phyloP scores from a whole-genome alignment of 2,888 invertebrate species.

The Epistrophe eligans region DNA sequence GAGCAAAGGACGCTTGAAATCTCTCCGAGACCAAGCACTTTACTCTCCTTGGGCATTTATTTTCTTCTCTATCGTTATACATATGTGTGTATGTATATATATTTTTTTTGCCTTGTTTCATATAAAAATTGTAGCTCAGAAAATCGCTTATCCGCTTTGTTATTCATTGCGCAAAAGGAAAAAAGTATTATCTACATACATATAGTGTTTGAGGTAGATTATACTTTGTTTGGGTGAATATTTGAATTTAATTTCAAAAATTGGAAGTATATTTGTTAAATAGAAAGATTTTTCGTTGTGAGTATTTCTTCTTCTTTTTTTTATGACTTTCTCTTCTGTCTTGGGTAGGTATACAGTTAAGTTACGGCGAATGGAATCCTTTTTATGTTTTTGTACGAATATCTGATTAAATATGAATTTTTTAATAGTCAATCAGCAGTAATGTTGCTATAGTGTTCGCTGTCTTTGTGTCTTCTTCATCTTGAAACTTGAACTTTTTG shows the following conservation, averaged over 20 bases:
- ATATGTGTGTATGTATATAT: too few species aligned
- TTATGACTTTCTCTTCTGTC: neutral
- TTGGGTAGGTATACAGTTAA: neutral
- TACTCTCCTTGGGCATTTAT: conserved; percentile 55
- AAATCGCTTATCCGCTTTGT: conserved; percentile 58
- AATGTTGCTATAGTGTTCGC: neutral
- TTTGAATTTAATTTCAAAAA: conserved; percentile 50
- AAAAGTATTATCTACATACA: neutral
- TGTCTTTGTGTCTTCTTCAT: neutral
- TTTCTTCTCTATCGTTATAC: conserved; percentile 2
- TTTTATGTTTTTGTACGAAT: conserved; percentile 9
- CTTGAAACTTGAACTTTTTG: neutral
- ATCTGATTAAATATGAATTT: conserved; percentile 39
- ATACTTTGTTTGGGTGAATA: conserved; percentile 38
- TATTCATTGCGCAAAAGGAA: conserved; percentile 40
- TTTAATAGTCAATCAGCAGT: conserved; percentile 17
- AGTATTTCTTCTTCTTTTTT: too few species aligned
- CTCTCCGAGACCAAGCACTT: conserved; percentile 63
- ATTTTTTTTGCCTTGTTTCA: conserved; percentile 7
- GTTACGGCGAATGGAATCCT: conserved; percentile 17
- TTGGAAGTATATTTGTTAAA: conserved; percentile 47
- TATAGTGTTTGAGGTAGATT: neutral
- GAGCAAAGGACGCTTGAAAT: conserved; percentile 64
- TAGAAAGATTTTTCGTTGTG: conserved; percentile 20
- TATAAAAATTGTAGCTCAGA: conserved; percentile 21